phyloP scores from a whole-genome alignment of 2,888 invertebrate species.

The Andrena minutula region DNA sequence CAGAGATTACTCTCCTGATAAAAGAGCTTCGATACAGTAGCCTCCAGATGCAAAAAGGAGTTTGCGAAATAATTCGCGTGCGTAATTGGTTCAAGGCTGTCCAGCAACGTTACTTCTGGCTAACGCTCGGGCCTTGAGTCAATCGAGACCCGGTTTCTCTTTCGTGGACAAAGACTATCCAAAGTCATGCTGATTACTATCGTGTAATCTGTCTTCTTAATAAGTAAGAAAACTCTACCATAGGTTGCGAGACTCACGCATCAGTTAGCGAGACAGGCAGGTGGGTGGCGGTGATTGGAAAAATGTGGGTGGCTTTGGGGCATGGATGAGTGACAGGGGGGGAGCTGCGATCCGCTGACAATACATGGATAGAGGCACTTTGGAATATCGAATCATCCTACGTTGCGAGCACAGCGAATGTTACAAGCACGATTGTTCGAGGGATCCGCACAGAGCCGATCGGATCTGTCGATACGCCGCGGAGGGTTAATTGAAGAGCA shows the following conservation, averaged over 20 bases:
- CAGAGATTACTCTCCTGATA: not conserved
- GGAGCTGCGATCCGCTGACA: constrained; percentile 27
- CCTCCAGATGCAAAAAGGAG: constrained; percentile 52
- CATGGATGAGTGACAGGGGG: constrained; percentile 12
- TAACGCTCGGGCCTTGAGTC: constrained; percentile 14
- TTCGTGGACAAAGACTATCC: not conserved
- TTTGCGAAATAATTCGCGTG: constrained; percentile 67
- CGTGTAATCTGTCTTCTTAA: not conserved
- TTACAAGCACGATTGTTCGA: constrained; percentile 72
- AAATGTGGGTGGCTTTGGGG: constrained; percentile 9
- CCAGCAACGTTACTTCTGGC: constrained; percentile 63
- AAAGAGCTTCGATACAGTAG: constrained; percentile 29
- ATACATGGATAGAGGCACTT: constrained; percentile 1
- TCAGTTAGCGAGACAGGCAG: not conserved
- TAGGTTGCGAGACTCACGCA: not conserved
- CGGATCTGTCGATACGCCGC: constrained; percentile 71
- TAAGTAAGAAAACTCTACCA: not conserved
- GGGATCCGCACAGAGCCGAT: constrained; percentile 57
- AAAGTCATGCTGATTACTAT: constrained; percentile 42
- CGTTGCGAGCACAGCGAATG: constrained; percentile 67
- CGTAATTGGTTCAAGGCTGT: constrained; percentile 74
- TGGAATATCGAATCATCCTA: constrained; percentile 73
- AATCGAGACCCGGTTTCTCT: constrained; percentile 25
- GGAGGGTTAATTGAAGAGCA: constrained; percentile 80
- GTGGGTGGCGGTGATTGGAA: constrained; percentile 6